Evolutionary conservation across 2,888 invertebrate genomes (phyloP).

Genomic region (Caenorhabditis sp.): DNA sequence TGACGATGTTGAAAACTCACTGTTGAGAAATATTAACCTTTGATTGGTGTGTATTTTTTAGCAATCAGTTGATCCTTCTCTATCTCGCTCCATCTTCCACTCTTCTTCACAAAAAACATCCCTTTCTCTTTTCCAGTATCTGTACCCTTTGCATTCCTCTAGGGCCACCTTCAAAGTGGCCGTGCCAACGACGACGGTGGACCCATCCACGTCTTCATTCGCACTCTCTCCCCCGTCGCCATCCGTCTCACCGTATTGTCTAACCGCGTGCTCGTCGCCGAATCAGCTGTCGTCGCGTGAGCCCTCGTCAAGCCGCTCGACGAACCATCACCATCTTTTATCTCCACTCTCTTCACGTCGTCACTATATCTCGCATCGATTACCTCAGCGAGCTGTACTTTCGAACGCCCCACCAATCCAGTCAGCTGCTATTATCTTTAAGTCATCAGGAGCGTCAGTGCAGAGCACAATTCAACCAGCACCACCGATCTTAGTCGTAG

Average conservation of each 20-base stretch:
- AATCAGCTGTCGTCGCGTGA: constrained; percentile 48
- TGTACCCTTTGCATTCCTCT: constrained; percentile 12
- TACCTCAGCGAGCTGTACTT: constrained; percentile 76
- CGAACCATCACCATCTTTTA: constrained; percentile 34
- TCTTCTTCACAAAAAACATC: background rate
- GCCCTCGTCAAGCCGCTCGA: constrained; percentile 20
- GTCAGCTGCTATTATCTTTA: constrained; percentile 70
- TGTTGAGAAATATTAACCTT: too few species aligned
- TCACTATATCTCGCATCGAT: constrained; percentile 77
- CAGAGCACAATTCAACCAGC: background rate
- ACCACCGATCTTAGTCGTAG: constrained; percentile 36
- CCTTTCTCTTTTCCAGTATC: constrained; percentile 8
- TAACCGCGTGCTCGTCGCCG: constrained; percentile 58
- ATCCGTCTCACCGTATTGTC: constrained; percentile 55
- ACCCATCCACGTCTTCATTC: constrained; percentile 48
- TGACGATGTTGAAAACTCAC: too few species aligned
- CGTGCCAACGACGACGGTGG: constrained; percentile 59
- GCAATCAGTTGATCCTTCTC: too few species aligned
- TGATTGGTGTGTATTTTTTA: too few species aligned
- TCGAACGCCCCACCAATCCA: constrained; percentile 73
- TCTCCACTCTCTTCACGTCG: constrained; percentile 65
- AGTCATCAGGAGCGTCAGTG: constrained; percentile 28
- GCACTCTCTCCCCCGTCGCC: constrained; percentile 31
- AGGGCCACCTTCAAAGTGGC: constrained; percentile 54
- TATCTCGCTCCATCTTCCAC: background rate